Evolutionary conservation across 2,113 vertebrate genomes (phyloP).

Genomic region (Labeo rohita): DNA sequence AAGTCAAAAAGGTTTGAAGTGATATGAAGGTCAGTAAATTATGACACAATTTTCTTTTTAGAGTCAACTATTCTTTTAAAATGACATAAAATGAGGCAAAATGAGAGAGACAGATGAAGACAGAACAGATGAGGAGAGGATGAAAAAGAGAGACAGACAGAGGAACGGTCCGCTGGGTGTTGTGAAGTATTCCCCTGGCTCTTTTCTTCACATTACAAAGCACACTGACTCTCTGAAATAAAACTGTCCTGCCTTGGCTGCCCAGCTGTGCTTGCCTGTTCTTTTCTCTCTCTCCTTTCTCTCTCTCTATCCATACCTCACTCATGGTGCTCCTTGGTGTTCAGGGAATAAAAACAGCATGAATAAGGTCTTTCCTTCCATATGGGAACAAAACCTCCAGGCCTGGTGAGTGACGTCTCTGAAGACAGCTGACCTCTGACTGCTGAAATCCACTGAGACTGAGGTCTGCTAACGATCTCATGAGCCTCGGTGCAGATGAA

Average conservation of each 20-base stretch:
- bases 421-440: conserved; percentile 32
- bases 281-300: background rate
- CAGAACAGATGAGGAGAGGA: background rate
- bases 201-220: conserved; percentile 26
- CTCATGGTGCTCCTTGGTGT: conserved; percentile 3
- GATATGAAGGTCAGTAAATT: background rate
- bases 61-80: background rate
- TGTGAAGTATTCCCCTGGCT: conserved; percentile 6
- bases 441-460: conserved; percentile 21
- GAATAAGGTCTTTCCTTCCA: conserved; percentile 30
- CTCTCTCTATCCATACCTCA: background rate
- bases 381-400: conserved; percentile 19
- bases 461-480: conserved; percentile 34
- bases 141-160: conserved; percentile 3
- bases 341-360: conserved; percentile 6
- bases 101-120: background rate
- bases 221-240: conserved; percentile 14
- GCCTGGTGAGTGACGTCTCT: conserved; percentile 8
- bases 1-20: background rate
- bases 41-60: background rate
- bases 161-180: background rate
- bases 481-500: conserved; percentile 15
- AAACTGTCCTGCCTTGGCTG: background rate
- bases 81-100: background rate
- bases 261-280: conserved; percentile 23